Percentiles rank a stretch among this genome's conserved stretches.
phyloP scores from a whole-genome alignment of 2,797 vertebrate species.

The Thalassophryne amazonica region DNA sequence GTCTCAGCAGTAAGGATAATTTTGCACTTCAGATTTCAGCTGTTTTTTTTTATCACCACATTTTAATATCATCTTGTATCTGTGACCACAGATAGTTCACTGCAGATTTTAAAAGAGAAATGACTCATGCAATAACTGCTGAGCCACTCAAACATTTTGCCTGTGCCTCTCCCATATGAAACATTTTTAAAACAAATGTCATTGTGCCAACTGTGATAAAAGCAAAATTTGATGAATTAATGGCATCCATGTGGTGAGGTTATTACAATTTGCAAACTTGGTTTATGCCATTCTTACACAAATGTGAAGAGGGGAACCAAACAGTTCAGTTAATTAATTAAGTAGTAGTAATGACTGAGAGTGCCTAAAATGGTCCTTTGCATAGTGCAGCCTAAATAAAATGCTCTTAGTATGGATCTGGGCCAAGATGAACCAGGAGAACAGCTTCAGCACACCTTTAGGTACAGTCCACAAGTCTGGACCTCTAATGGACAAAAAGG shows the following conservation, averaged over 20 bases:
- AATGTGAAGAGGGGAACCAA: background rate
- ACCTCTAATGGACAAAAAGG: no score
- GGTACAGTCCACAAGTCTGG: no score
- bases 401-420: no score
- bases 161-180: background rate
- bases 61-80: background rate
- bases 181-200: background rate
- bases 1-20: no score
- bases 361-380: no score
- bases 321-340: no score
- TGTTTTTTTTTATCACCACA: constrained; percentile 1
- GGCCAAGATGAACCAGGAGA: no score
- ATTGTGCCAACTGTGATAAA: background rate
- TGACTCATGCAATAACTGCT: background rate
- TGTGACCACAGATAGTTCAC: background rate
- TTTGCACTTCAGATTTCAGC: no score
- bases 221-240: background rate
- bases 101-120: background rate
- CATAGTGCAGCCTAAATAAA: no score
- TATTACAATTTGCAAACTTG: background rate
- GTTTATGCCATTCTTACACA: background rate
- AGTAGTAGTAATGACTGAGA: no score
- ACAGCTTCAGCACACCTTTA: no score
- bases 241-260: background rate
- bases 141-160: background rate